A percentile compares a stretch with the other conserved stretches of the same genome.
These are phyloP conservation scores for Tympanuchus pallidicinctus DNA, from an alignment of 2,113 vertebrate species.

Conservation along the genomic window DNA sequence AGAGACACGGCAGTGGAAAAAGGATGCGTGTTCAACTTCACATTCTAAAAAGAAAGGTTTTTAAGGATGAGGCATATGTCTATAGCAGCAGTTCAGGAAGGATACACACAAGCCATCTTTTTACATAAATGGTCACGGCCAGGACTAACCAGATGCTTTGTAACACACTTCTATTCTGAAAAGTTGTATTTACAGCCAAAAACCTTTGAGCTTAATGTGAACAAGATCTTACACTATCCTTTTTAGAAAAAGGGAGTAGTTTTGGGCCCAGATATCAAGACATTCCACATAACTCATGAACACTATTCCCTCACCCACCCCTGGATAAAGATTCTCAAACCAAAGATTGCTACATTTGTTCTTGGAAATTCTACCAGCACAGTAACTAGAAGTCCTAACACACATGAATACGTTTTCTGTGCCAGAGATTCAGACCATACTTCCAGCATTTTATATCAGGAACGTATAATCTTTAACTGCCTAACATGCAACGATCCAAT, in stretches of 20 bases:
- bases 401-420: background rate
- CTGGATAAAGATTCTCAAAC: background rate
- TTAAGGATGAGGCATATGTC: background rate
- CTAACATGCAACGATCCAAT: background rate
- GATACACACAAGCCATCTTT: background rate
- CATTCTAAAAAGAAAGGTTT: background rate
- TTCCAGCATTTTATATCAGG: background rate
- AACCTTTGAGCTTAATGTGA: background rate
- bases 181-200: background rate
- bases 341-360: background rate
- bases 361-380: background rate
- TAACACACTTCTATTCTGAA: background rate
- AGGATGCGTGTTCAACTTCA: rapidly evolving
- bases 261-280: slow-evolving; percentile 9
- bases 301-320: background rate
- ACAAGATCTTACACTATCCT: background rate
- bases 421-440: background rate
- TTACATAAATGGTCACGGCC: background rate
- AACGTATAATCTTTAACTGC: background rate
- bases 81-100: background rate
- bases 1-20: background rate
- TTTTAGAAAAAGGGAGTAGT: background rate
- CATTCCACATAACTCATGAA: background rate
- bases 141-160: slow-evolving; percentile 10
- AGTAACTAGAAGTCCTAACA: background rate